Percentiles rank a stretch among this genome's conserved stretches.
Evolutionary conservation across 2,113 vertebrate species (phyloP).

Genomic region (Ivindomyrus marchei): DNA sequence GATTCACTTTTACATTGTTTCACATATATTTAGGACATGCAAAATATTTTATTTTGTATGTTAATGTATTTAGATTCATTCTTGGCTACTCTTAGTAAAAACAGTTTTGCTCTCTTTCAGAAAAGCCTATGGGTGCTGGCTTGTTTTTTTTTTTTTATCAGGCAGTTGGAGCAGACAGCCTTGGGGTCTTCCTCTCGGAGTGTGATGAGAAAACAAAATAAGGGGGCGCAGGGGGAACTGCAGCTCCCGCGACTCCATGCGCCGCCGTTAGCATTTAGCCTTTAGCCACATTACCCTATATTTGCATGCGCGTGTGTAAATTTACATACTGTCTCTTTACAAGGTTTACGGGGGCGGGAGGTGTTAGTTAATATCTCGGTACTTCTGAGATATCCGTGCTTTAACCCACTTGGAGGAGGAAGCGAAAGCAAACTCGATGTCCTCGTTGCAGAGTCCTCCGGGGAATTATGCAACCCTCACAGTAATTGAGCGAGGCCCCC

Average conservation of each 20-base stretch:
- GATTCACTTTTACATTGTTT: not conserved
- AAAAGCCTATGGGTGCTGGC: constrained; percentile 17
- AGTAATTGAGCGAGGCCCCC: constrained; percentile 5
- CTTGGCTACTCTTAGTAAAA: not conserved
- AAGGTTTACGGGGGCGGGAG: not conserved
- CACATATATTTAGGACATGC: not conserved
- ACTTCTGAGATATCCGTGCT: constrained; percentile 5
- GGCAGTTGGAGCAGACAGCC: constrained; percentile 25
- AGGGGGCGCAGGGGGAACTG: not conserved
- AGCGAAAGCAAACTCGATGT: not conserved
- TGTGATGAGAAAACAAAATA: constrained; percentile 1
- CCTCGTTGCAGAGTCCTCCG: not conserved
- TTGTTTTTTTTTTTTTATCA: constrained; percentile 17
- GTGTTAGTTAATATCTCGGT: not conserved
- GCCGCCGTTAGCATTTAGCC: not conserved
- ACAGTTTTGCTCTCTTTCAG: not conserved
- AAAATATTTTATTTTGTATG: not conserved
- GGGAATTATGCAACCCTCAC: not conserved
- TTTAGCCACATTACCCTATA: not conserved
- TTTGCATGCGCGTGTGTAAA: not conserved
- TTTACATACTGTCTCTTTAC: not conserved
- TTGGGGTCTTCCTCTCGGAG: constrained; percentile 22
- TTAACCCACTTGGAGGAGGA: not conserved
- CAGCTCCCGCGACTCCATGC: not conserved
- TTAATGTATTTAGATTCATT: not conserved